A percentile compares a stretch with the other conserved stretches of the same genome.
Conservation (phyloP, 2,113 vertebrate species). For the Hyaena hyaena region DNA sequence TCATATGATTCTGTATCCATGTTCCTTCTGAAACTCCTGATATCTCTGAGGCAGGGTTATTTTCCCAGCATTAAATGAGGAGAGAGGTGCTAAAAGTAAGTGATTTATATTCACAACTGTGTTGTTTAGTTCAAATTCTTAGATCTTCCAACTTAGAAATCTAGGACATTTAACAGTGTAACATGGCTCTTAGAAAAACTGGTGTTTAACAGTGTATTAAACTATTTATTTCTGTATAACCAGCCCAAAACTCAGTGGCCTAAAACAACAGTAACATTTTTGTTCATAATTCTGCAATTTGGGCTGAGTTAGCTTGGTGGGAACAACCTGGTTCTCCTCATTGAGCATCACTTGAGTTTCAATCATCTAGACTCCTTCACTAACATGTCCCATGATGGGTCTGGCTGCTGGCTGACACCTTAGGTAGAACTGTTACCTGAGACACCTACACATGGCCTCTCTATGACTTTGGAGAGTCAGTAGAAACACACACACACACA, state of each 20-base stretch:
- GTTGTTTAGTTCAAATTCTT: neutral
- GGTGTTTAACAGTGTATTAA: neutral
- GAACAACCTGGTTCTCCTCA: neutral
- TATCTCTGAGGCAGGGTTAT: neutral
- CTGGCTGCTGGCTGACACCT: neutral
- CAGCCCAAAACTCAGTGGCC: neutral
- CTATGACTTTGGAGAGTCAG: neutral
- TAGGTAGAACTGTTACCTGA: neutral
- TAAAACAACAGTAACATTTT: neutral
- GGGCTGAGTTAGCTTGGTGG: neutral
- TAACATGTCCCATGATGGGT: neutral
- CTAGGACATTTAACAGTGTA: neutral
- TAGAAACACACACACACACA: neutral
- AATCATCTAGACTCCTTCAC: neutral
- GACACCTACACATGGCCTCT: neutral
- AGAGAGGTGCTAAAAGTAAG: neutral
- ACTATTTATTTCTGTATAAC: neutral
- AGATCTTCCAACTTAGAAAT: constrained; percentile 9
- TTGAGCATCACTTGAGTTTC: neutral
- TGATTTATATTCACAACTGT: neutral
- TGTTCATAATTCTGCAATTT: neutral
- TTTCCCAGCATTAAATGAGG: neutral
- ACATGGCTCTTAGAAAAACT: neutral
- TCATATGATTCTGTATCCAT: neutral
- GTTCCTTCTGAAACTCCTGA: neutral